Evolutionary conservation across 2,888 invertebrate species (phyloP).

Genomic region (Yponomeuta plumbellus): DNA sequence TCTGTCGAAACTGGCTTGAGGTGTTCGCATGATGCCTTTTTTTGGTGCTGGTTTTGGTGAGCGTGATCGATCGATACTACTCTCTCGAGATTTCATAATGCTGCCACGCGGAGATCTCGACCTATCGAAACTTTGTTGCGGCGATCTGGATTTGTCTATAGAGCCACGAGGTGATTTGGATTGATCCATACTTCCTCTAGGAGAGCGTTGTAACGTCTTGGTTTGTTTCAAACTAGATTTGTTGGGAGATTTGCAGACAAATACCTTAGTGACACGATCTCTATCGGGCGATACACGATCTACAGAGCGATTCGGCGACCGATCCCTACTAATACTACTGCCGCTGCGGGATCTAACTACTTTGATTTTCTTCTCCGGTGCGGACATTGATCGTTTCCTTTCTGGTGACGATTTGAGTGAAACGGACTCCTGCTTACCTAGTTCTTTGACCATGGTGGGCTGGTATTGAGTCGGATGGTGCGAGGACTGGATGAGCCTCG

Average conservation of each 20-base stretch:
- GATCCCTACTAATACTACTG: constrained; percentile 63
- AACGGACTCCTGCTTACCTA: constrained; percentile 84
- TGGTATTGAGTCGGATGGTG: constrained; percentile 95
- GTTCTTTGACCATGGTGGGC: constrained; percentile 90
- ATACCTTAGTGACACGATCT: constrained; percentile 68
- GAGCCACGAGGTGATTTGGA: constrained; percentile 73
- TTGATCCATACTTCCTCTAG: constrained; percentile 73
- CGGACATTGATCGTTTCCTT: constrained; percentile 40
- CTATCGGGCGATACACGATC: constrained; percentile 52
- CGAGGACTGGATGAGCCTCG: constrained; percentile 94
- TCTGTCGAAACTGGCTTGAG: constrained; percentile 68
- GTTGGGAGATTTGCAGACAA: constrained; percentile 70
- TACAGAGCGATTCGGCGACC: constrained; percentile 54
- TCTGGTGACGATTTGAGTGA: constrained; percentile 74
- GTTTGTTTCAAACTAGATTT: constrained; percentile 66
- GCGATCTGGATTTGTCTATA: constrained; percentile 75
- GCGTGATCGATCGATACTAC: constrained; percentile 58
- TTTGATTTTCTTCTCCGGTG: constrained; percentile 58
- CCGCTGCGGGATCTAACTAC: constrained; percentile 76
- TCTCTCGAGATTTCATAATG: constrained; percentile 69
- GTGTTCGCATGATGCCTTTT: constrained; percentile 71
- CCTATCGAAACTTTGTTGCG: constrained; percentile 72
- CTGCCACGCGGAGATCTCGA: constrained; percentile 66
- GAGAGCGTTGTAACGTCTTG: constrained; percentile 64
- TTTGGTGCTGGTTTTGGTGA: constrained; percentile 70